Conservation (phyloP, 2,797 vertebrate species). For the Rhynchonycteris naso region DNA sequence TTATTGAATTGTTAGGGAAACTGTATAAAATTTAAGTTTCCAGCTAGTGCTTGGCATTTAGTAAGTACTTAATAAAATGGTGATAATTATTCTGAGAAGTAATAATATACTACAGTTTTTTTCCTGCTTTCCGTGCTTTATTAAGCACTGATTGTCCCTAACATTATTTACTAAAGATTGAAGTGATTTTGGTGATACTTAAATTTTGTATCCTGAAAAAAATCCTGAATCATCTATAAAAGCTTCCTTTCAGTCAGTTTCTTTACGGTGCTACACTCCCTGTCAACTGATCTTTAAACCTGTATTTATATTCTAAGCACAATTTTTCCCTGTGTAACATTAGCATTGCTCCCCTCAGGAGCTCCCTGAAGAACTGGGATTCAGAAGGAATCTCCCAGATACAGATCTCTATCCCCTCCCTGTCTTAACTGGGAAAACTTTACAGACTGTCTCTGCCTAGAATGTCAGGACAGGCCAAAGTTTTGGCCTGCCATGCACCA, state of each 20-base stretch:
- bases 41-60: not conserved
- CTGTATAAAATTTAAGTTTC: not conserved
- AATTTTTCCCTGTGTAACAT: not conserved
- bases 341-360: slow-evolving; percentile 21
- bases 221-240: not conserved
- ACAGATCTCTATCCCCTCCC: not conserved
- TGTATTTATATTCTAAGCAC: slow-evolving; percentile 27
- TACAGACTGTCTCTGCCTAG: not conserved
- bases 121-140: not conserved
- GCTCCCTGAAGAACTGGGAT: slow-evolving; percentile 14
- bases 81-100: not conserved
- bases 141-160: not conserved
- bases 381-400: not conserved
- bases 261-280: not conserved
- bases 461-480: slow-evolving; percentile 59
- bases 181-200: slow-evolving; percentile 20
- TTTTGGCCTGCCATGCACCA: not conserved
- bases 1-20: slow-evolving; percentile 24
- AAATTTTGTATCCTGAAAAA: slow-evolving; percentile 43
- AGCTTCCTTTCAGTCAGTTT: not conserved
- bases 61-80: not conserved
- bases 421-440: not conserved
- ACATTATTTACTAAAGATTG: not conserved
- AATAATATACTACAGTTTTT: not conserved
- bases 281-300: not conserved